phyloP scores from a whole-genome alignment of 2,888 invertebrate species.

The Leptinotarsa haldemani region DNA sequence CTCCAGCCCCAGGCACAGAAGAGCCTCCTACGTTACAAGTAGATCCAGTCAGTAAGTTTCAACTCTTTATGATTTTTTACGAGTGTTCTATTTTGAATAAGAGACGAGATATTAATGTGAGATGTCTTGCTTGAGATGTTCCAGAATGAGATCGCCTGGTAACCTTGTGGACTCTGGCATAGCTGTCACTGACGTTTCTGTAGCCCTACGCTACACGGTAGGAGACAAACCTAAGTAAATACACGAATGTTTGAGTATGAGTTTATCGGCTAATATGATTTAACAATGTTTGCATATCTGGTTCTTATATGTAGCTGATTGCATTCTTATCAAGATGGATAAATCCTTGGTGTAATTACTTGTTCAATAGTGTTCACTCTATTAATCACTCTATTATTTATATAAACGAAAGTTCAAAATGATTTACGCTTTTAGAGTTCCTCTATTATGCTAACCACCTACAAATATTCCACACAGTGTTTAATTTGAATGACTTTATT shows the following conservation, averaged over 20 bases:
- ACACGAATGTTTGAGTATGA: slow-evolving; percentile 60
- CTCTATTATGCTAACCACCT: too few relatives aligned
- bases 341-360: not conserved
- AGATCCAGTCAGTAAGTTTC: slow-evolving; percentile 41
- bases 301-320: not conserved
- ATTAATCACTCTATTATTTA: too few relatives aligned
- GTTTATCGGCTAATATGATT: slow-evolving; percentile 40
- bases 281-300: not conserved
- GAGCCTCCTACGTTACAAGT: slow-evolving; percentile 45
- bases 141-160: slow-evolving; percentile 66
- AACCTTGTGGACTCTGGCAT: slow-evolving; percentile 61
- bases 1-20: slow-evolving; percentile 63
- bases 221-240: slow-evolving; percentile 59
- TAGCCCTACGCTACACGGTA: slow-evolving; percentile 66
- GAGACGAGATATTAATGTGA: slow-evolving; percentile 65
- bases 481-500: too few relatives aligned
- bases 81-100: slow-evolving; percentile 45
- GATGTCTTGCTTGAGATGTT: slow-evolving; percentile 69
- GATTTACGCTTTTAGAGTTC: too few relatives aligned
- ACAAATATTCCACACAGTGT: too few relatives aligned
- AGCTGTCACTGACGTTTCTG: slow-evolving; percentile 56
- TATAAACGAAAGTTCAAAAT: too few relatives aligned
- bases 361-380: too few relatives aligned
- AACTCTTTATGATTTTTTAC: slow-evolving; percentile 15
- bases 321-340: not conserved